phyloP scores from a whole-genome alignment of 2,113 vertebrate species.

The Miniopterus natalensis region DNA sequence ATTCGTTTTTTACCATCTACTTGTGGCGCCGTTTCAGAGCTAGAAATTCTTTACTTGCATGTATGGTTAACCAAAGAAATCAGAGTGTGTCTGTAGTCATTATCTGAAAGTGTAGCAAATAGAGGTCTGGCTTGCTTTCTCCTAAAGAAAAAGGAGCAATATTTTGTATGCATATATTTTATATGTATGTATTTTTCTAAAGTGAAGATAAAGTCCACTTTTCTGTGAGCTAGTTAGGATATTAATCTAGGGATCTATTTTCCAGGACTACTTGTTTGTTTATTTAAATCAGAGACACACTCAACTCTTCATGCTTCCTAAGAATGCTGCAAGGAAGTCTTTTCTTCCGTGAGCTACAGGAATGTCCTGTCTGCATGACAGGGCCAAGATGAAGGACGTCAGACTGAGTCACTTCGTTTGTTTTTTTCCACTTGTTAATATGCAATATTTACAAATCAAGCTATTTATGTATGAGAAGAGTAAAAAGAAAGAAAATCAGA shows the following conservation, averaged over 20 bases:
- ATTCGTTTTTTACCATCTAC: constrained; percentile 1
- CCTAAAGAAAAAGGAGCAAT: background rate
- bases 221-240: background rate
- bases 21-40: constrained; percentile 8
- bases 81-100: background rate
- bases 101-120: background rate
- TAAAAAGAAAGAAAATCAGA: background rate
- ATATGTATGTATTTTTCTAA: background rate
- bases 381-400: constrained; percentile 71
- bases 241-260: constrained; percentile 79
- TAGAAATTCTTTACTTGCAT: background rate
- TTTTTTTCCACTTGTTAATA: constrained; percentile 67
- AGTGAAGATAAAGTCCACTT: background rate
- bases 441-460: constrained; percentile 78
- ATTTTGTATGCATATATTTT: background rate
- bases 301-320: constrained; percentile 89
- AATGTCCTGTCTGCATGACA: constrained; percentile 74
- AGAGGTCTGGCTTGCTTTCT: background rate
- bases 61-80: background rate
- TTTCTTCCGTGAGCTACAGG: constrained; percentile 79
- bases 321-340: constrained; percentile 83
- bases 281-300: constrained; percentile 84
- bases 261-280: constrained; percentile 86
- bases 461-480: constrained; percentile 25
- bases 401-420: constrained; percentile 68